Percentiles rank a stretch among this genome's conserved stretches.
phyloP scores from a whole-genome alignment of 2,888 invertebrate species.

The Lasioglossum leucozonium region DNA sequence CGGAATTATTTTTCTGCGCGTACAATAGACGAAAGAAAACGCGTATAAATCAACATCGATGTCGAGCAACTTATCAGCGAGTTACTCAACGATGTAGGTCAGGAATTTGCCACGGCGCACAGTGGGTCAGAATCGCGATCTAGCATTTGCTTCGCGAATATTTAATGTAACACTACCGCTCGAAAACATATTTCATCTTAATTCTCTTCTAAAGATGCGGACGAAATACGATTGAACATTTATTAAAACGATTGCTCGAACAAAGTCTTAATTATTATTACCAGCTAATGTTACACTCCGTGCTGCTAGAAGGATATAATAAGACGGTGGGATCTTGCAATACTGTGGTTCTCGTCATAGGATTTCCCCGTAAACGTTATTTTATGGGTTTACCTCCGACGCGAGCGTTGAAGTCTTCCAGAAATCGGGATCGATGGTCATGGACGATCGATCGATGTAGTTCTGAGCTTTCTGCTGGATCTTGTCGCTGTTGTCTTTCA shows the following conservation, averaged over 20 bases:
- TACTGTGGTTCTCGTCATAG: neutral
- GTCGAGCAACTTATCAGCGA: neutral
- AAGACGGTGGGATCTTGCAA: neutral
- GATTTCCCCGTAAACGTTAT: neutral
- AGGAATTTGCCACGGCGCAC: neutral
- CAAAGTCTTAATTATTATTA: too few species aligned
- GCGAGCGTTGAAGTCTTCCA: constrained; percentile 31
- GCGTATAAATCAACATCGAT: neutral
- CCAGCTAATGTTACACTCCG: too few species aligned
- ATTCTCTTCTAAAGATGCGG: neutral
- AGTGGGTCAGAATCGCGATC: too few species aligned
- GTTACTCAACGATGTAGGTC: neutral
- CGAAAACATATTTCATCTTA: neutral
- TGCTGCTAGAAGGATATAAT: neutral
- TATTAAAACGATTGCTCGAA: too few species aligned
- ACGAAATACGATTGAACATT: neutral
- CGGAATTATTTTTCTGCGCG: neutral
- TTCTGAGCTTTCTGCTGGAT: constrained; percentile 49
- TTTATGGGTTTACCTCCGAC: constrained; percentile 53
- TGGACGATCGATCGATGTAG: constrained; percentile 44
- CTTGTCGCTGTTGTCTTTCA: constrained; percentile 36
- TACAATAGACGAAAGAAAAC: neutral
- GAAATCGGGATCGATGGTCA: constrained; percentile 30
- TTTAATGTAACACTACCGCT: neutral
- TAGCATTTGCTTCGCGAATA: neutral